phyloP scores from a whole-genome alignment of 2,888 invertebrate species.

The Osedax fenrisi region DNA sequence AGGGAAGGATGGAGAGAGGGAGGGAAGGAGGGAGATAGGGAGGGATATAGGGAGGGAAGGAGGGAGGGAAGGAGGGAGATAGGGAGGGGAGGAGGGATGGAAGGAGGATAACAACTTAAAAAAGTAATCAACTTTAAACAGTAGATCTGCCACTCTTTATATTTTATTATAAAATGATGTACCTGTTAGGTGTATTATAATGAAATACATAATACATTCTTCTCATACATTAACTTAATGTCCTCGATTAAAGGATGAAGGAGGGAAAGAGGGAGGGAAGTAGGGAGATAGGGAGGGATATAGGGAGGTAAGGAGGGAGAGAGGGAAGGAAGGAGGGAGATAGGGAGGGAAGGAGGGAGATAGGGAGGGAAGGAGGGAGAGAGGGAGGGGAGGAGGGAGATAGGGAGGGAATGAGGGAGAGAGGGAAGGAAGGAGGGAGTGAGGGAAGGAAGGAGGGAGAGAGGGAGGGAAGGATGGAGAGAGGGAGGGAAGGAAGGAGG shows the following conservation, averaged over 20 bases:
- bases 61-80: not conserved
- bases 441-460: not conserved
- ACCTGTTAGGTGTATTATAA: no score
- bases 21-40: not conserved
- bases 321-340: not conserved
- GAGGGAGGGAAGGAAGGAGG: not conserved
- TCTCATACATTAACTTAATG: no score
- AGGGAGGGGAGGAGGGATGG: not conserved
- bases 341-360: not conserved
- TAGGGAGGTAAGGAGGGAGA: not conserved
- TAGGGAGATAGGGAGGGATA: no score
- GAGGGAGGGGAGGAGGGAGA: not conserved
- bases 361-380: not conserved
- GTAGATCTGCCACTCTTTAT: no score
- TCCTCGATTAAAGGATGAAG: no score
- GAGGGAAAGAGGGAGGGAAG: no score
- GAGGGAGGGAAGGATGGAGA: not conserved
- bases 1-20: constrained; percentile 2
- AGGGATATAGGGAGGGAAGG: not conserved
- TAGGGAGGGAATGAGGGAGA: not conserved
- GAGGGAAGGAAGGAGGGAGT: not conserved
- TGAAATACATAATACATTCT: no score
- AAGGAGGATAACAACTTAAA: no score
- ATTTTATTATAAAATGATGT: no score
- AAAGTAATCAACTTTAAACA: no score